These are phyloP conservation scores for Thunnus albacares DNA, from an alignment of 2,797 vertebrate species.

Conservation along the genomic window DNA sequence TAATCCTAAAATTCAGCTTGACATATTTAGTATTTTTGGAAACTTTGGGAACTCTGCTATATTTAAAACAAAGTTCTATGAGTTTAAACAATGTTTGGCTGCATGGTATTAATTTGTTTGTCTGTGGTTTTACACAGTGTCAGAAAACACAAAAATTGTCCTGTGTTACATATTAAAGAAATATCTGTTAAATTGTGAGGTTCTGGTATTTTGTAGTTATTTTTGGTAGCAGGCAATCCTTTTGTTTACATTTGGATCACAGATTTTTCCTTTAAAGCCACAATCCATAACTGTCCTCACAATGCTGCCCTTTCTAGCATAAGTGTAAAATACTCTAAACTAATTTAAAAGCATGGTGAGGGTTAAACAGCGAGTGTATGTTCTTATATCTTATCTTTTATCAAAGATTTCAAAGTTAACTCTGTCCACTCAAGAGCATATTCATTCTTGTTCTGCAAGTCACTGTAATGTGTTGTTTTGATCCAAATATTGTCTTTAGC, in stretches of 20 bases:
- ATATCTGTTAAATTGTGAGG: too few relatives aligned
- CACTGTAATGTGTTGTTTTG: background rate
- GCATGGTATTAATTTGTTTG: background rate
- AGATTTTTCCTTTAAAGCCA: background rate
- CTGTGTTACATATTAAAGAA: too few relatives aligned
- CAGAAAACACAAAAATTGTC: background rate
- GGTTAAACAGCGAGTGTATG: background rate
- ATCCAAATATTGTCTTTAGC: background rate
- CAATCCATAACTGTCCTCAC: background rate
- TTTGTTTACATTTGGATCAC: background rate
- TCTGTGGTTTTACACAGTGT: background rate
- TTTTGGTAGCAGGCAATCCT: background rate
- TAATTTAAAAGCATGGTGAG: background rate
- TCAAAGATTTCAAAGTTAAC: background rate
- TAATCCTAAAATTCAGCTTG: background rate
- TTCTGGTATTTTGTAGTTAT: background rate
- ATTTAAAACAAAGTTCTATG: background rate
- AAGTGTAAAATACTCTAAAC: background rate
- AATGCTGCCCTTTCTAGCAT: background rate
- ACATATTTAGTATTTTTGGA: background rate
- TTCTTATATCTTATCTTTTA: background rate
- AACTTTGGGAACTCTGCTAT: too few relatives aligned
- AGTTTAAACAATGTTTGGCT: background rate
- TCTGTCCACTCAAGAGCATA: background rate
- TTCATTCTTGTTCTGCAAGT: background rate